phyloP scores from a whole-genome alignment of 92 coral and sea anemone species.

The Parazoanthus atlanticus region DNA sequence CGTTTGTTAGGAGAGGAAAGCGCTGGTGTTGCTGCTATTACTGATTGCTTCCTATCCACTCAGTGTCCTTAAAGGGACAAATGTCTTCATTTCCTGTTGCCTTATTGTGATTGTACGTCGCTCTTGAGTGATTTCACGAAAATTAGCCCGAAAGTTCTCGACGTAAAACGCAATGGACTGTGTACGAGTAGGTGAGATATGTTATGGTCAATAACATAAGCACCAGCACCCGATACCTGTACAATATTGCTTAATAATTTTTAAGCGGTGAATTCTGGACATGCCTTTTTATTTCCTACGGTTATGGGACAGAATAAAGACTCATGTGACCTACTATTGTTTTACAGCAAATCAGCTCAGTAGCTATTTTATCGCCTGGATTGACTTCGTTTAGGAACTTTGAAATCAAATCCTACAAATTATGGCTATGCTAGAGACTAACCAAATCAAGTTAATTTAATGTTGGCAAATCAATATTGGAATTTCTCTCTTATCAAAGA shows the following conservation, averaged over 20 bases:
- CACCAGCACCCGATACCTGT: background rate
- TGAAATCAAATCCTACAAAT: conserved; percentile 20
- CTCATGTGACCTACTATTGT: conserved; percentile 43
- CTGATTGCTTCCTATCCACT: conserved; percentile 30
- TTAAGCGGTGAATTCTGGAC: conserved; percentile 41
- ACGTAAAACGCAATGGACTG: background rate
- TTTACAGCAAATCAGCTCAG: conserved; percentile 27
- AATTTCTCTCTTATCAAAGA: conserved; percentile 24
- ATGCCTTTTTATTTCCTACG: conserved; percentile 50
- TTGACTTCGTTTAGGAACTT: background rate
- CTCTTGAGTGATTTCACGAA: conserved; percentile 47
- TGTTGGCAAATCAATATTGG: conserved; percentile 32
- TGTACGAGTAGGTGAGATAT: background rate
- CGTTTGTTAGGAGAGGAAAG: conserved; percentile 5
- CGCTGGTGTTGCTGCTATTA: conserved; percentile 10
- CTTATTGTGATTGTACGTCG: conserved; percentile 33
- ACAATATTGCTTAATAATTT: conserved; percentile 11
- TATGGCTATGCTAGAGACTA: background rate
- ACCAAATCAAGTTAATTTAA: conserved; percentile 30
- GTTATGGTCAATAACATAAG: background rate
- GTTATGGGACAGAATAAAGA: conserved; percentile 38
- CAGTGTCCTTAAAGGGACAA: conserved; percentile 33
- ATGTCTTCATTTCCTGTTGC: conserved; percentile 48
- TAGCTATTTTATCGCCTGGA: background rate
- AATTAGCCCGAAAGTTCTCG: conserved; percentile 27